phyloP scores from a whole-genome alignment of 2,888 invertebrate species.

The Cylloceria caligata region DNA sequence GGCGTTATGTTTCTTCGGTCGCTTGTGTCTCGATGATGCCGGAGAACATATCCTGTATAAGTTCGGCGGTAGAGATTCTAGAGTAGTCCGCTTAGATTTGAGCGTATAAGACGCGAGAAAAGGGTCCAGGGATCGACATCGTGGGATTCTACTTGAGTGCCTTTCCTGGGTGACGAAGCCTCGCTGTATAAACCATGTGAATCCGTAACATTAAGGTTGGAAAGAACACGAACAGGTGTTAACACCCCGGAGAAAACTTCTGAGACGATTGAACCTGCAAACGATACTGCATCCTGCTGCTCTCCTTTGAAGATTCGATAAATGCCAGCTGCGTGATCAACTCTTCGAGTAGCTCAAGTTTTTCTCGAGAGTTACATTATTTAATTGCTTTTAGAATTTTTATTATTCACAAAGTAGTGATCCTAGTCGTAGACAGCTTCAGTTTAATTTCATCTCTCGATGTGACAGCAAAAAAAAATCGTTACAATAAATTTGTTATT shows the following conservation, averaged over 20 bases:
- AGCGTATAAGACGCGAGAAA: slow-evolving; percentile 9
- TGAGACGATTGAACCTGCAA: slow-evolving; percentile 33
- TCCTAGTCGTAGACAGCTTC: neutral
- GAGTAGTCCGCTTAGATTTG: neutral
- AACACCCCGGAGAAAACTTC: slow-evolving; percentile 36
- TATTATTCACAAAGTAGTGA: neutral
- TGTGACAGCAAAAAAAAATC: too few species aligned
- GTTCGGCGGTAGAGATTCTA: neutral
- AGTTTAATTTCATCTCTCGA: too few species aligned
- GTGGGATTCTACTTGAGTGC: slow-evolving; percentile 9
- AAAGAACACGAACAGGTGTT: slow-evolving; percentile 52
- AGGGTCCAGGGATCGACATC: neutral
- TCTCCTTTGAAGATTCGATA: neutral
- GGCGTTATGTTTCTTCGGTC: slow-evolving; percentile 70
- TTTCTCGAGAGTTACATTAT: neutral
- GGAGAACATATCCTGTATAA: neutral
- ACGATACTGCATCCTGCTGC: slow-evolving; percentile 15
- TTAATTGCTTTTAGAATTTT: neutral
- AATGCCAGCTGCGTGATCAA: neutral
- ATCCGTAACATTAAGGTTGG: slow-evolving; percentile 11
- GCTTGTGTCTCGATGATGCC: slow-evolving; percentile 3
- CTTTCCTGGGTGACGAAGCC: neutral
- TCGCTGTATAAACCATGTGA: too few species aligned
- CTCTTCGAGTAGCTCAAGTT: neutral
- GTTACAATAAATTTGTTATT: too few species aligned